These are phyloP conservation scores for Grantiella picta DNA, from an alignment of 2,113 vertebrate species.

Conservation along the genomic window DNA sequence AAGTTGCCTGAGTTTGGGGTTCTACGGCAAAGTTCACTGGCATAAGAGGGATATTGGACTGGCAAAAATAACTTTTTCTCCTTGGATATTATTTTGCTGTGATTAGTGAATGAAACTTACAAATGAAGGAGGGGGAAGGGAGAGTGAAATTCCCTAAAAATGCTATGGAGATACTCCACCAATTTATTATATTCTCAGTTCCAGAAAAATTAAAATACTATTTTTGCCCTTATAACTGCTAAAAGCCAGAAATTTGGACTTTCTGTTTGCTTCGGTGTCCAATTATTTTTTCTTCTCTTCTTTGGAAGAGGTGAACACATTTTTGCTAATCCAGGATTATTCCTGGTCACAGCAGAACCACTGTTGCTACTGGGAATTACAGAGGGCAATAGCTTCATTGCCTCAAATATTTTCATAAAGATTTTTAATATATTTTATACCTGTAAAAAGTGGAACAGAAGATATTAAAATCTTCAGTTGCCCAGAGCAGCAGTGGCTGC, in stretches of 20 bases:
- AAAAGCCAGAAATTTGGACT: background rate
- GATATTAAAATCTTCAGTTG: background rate
- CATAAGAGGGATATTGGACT: background rate
- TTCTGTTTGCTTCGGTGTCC: background rate
- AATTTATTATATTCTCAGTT: background rate
- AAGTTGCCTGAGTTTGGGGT: slow-evolving; percentile 13
- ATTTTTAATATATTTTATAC: background rate
- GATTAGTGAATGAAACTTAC: slow-evolving; percentile 2
- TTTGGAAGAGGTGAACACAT: background rate
- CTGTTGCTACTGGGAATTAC: background rate
- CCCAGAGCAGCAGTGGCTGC: background rate
- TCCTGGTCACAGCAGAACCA: background rate
- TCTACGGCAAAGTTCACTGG: background rate
- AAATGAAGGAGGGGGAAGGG: background rate
- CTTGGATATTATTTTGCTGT: background rate
- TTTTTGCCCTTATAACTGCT: background rate
- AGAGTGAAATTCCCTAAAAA: background rate
- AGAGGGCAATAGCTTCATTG: background rate
- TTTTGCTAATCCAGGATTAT: background rate
- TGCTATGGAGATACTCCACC: background rate
- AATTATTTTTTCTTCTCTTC: background rate
- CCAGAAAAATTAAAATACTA: background rate
- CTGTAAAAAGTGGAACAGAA: background rate
- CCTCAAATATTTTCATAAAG: background rate
- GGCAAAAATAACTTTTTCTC: slow-evolving; percentile 4